A percentile compares a stretch with the other conserved stretches of the same genome.
Evolutionary conservation across 2,113 vertebrate species (phyloP).

Genomic region (Sander lucioperca): DNA sequence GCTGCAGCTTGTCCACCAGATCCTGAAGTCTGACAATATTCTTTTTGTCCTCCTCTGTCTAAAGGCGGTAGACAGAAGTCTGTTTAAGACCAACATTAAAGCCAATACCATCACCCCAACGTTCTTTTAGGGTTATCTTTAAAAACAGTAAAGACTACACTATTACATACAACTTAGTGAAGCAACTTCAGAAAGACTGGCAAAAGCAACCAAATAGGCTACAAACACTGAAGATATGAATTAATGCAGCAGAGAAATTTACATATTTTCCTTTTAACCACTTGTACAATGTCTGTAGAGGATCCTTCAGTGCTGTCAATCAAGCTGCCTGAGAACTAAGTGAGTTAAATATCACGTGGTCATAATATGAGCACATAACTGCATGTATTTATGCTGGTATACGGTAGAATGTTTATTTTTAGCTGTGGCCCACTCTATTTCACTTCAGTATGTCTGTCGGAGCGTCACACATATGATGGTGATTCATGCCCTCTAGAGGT

Average conservation of each 20-base stretch:
- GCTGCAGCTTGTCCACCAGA: conserved; percentile 86
- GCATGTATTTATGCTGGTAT: background rate
- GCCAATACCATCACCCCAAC: background rate
- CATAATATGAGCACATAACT: background rate
- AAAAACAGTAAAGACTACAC: background rate
- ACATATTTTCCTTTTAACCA: background rate
- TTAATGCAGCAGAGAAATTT: background rate
- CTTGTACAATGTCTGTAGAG: background rate
- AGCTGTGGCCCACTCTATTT: no score
- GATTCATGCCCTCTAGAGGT: conserved; percentile 69
- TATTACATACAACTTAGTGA: background rate
- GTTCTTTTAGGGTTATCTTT: background rate
- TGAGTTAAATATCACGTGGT: conserved; percentile 19
- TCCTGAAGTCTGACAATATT: conserved; percentile 82
- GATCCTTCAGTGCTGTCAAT: background rate
- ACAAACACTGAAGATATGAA: background rate
- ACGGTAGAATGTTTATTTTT: conserved; percentile 27
- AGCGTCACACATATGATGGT: conserved; percentile 34
- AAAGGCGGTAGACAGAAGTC: conserved; percentile 17
- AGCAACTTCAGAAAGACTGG: background rate
- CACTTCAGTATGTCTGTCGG: no score
- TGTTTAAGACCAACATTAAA: conserved; percentile 24
- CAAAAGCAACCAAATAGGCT: background rate
- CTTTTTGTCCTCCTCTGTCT: conserved; percentile 86
- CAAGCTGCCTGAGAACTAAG: background rate